Percentiles rank a stretch among this genome's conserved stretches.
phyloP scores from a whole-genome alignment of 2,113 vertebrate species.

The Gasterosteus aculeatus region DNA sequence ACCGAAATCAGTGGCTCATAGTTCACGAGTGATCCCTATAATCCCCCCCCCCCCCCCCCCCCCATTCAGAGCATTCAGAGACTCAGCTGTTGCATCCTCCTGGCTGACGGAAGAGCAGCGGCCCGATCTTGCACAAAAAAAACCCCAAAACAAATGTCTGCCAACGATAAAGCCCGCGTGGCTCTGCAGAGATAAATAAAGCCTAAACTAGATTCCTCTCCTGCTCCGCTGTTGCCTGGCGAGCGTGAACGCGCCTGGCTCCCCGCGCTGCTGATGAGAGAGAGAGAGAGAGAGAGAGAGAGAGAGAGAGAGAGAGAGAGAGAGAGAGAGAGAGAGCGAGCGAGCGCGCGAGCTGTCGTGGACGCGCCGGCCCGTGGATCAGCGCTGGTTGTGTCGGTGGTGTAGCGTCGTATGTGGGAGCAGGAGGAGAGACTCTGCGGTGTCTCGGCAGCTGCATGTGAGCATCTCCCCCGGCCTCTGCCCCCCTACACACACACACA shows the following conservation, averaged over 20 bases:
- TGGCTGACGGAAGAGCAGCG: neutral
- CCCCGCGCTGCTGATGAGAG: constrained; percentile 43
- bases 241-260: constrained; percentile 70
- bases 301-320: constrained; percentile 31
- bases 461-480: constrained; percentile 66
- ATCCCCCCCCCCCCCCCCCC: too few species aligned
- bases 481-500: constrained; percentile 38
- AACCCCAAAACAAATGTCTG: constrained; percentile 31
- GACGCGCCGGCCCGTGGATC: constrained; percentile 59
- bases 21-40: neutral
- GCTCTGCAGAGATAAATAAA: constrained; percentile 73
- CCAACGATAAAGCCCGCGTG: constrained; percentile 59
- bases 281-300: constrained; percentile 26
- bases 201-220: constrained; percentile 50
- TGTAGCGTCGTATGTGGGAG: constrained; percentile 60
- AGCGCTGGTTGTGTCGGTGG: constrained; percentile 13
- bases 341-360: constrained; percentile 44
- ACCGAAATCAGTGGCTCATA: neutral
- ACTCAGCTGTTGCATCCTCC: neutral
- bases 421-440: constrained; percentile 74
- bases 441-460: constrained; percentile 77
- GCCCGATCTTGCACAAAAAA: neutral
- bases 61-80: neutral
- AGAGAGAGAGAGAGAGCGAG: constrained; percentile 32
- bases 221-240: constrained; percentile 73